Base-by-base conservation (phyloP, 2,888 invertebrate species). In the Eucera pruinosa region DNA sequence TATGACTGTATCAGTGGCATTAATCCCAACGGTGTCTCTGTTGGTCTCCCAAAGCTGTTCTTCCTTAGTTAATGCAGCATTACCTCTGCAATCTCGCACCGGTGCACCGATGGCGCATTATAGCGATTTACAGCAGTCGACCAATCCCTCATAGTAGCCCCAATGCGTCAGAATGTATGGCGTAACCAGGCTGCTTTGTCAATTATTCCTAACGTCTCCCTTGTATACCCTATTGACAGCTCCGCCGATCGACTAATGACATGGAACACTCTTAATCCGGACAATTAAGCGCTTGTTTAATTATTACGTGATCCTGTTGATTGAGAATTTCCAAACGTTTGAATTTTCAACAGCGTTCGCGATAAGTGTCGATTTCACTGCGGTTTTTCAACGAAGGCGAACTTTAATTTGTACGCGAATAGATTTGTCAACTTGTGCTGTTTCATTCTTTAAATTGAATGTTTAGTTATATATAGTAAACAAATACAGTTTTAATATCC, bases 71-170 rank as follows among this genome's bases (percentile, higher is more conserved):
- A 27, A 68, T 50, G 67, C 50, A 48, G 43, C 55, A 73, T 55
- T 76, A 71, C 43, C 64, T 52, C 64, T 57, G 33, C 50, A 48
- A 64, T 58, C 60, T 57, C 72, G 50, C 62, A 30, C 43, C 20
- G 13, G 27, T 43, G 54, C 54, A 47, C 60, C 60, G 36, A 39
- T 39, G 60, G 54, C 33, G 66, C 67, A 78, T 83, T 84, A 83
- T 79, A 71, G 69, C 79, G 77, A 85, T 85, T 83, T 79, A 81
- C 66, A 54, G 55, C 52, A 70, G 68, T 62, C 60, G 58, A 70
- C 77, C 79, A 79, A 81, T 85, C 74, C 64, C 71, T 66, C 54
- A 27, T 43, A 41, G 68, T 50, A 45, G 25, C 52, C 39, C 43
- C 45, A 47, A 43, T 52, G 57, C 41, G 74, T 83, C 73, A 47